Conservation (phyloP, 2,797 vertebrate species). For the Rallus crepitans region DNA sequence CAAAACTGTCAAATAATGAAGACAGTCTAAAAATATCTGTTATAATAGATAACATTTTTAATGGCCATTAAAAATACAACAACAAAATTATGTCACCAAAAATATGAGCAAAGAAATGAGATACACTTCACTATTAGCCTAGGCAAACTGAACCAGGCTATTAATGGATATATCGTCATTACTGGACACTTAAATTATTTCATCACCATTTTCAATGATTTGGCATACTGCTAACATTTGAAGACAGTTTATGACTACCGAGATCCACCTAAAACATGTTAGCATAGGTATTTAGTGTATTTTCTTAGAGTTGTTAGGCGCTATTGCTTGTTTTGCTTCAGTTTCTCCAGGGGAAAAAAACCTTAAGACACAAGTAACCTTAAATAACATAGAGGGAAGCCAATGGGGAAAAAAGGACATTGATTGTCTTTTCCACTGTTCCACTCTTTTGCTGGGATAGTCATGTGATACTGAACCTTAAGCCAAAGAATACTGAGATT, state of each 20-base stretch:
- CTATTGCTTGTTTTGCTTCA: neutral
- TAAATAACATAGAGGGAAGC: neutral
- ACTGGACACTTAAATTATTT: neutral
- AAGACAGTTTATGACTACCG: neutral
- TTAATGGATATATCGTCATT: neutral
- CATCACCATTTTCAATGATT: neutral
- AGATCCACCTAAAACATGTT: neutral
- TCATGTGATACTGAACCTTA: neutral
- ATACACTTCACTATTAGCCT: neutral
- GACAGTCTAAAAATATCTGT: conserved; percentile 71
- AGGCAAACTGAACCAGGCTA: neutral
- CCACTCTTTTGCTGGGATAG: neutral
- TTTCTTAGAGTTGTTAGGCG: neutral
- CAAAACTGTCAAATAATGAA: conserved; percentile 81
- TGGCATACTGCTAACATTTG: neutral
- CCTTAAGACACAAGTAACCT: neutral
- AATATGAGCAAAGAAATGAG: neutral
- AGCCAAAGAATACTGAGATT: neutral
- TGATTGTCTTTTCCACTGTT: neutral
- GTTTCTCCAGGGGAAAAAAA: neutral
- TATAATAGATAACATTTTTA: conserved; percentile 62
- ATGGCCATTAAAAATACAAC: conserved; percentile 32
- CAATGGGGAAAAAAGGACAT: neutral
- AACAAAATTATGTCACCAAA: conserved; percentile 29
- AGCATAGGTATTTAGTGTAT: neutral